A percentile compares a stretch with the other conserved stretches of the same genome.
Evolutionary conservation across 2,113 vertebrate genomes (phyloP).

Genomic region (Aramus guarauna): DNA sequence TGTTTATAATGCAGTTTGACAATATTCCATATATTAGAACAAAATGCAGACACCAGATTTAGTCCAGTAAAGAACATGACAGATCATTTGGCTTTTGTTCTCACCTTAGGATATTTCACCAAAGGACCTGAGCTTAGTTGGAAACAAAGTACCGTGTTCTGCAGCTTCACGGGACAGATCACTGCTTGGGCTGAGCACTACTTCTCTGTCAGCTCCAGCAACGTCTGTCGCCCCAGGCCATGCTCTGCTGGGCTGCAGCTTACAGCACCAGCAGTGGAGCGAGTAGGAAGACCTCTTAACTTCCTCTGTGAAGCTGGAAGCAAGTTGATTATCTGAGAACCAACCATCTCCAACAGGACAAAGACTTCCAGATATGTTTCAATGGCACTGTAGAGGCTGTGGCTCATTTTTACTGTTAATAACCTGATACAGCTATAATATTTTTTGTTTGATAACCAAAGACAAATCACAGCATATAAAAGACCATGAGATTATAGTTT

Average conservation of each 20-base stretch:
- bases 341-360: not conserved
- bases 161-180: not conserved
- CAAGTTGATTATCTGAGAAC: not conserved
- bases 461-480: not conserved
- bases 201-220: not conserved
- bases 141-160: not conserved
- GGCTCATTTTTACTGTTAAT: conserved; percentile 24
- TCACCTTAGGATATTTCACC: not conserved
- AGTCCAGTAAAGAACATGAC: not conserved
- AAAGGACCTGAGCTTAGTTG: not conserved
- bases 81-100: not conserved
- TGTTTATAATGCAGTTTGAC: not conserved
- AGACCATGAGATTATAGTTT: not conserved
- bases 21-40: not conserved
- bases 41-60: not conserved
- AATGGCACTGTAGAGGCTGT: not conserved
- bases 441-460: not conserved
- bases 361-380: not conserved
- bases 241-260: not conserved
- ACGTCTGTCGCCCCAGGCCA: not conserved
- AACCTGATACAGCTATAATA: not conserved
- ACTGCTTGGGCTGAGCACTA: not conserved
- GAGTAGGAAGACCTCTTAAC: not conserved
- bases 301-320: not conserved
- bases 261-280: not conserved